Base-by-base conservation (phyloP, 2,797 vertebrate species). In the Cyprinodon diabolis region DNA sequence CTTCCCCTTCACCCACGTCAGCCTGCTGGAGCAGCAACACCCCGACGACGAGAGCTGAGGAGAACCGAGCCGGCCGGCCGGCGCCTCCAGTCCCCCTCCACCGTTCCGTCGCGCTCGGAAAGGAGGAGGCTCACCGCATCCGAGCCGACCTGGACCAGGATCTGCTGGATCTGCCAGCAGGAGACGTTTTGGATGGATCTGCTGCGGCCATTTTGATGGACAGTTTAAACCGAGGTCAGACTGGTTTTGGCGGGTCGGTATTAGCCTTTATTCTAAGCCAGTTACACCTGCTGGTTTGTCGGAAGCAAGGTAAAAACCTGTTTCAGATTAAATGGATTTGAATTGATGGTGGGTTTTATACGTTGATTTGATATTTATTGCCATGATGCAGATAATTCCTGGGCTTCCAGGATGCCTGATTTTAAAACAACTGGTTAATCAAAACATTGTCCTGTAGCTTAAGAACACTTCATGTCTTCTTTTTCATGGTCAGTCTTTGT, bases 1-100 rank as follows among this genome's bases (percentile, higher is more conserved):
- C 92, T 99, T 99, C 87, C 97, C 98, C 83, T 99, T 99, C 95
- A 99, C 98, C 54, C 98, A 99, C 49, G 97, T 99, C 45, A 96
- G 96, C 80, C 95, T 99, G 93, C 93, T 99, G 95, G 97, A 98
- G 91, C 97, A 97, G 92, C 95, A 97, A 90, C 96, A 97, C 80
- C 95, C 95, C 0, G 98, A 98, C 0, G 97, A 91, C 17, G 90
- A 91, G 75, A 91, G 89, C 89, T 93, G 90, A 91, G 90, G 66
- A 68, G 69, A 66, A 47, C 56, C 0, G 63, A 45, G 43, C 77
- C 37, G 1, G 68, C 0, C 58, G 40, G 43, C 77, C 37, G 1
- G 68, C 80, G 15, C 68, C 74, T 74, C 63, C 56, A 6, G 78
- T 71, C 69, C 48, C 66, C 45, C 66, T 40, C 35, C 66, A 10